phyloP scores from a whole-genome alignment of 2,888 invertebrate genomes.

The Sturmia bella region DNA sequence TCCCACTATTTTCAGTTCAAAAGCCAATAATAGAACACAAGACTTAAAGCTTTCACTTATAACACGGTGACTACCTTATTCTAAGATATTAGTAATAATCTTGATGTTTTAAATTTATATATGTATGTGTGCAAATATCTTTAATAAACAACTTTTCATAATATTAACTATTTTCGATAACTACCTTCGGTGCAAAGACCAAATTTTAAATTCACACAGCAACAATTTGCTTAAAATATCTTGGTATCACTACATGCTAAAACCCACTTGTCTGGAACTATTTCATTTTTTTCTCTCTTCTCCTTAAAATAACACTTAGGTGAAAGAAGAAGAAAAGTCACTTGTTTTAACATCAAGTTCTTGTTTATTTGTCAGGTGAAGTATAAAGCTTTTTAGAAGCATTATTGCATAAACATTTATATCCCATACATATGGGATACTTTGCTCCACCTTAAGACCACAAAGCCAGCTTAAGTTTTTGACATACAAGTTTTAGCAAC shows the following conservation, averaged over 20 bases:
- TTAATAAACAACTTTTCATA: too few species aligned
- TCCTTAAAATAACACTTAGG: constrained; percentile 1
- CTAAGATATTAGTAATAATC: too few species aligned
- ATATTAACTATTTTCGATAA: too few species aligned
- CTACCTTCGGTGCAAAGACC: too few species aligned
- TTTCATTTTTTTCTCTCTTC: neutral
- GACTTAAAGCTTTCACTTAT: too few species aligned
- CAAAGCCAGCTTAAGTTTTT: too few species aligned
- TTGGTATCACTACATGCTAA: constrained; percentile 20
- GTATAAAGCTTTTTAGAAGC: neutral
- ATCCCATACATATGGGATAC: constrained; percentile 7
- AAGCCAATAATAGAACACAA: too few species aligned
- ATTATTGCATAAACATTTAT: neutral
- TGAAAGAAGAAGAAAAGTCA: constrained; percentile 10
- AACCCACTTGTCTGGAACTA: constrained; percentile 30
- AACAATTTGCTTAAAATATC: constrained; percentile 26
- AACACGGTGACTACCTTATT: too few species aligned
- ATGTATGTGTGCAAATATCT: too few species aligned
- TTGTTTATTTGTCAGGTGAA: constrained; percentile 32
- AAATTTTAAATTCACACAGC: neutral
- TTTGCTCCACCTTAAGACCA: neutral
- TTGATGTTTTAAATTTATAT: too few species aligned
- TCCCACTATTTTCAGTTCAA: too few species aligned
- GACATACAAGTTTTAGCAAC: neutral
- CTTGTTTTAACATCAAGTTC: constrained; percentile 3